Evolutionary conservation across 2,888 invertebrate genomes (phyloP), one percentile per base, ranked within the genome.

Genomic region (Cactoblastis cactorum): DNA sequence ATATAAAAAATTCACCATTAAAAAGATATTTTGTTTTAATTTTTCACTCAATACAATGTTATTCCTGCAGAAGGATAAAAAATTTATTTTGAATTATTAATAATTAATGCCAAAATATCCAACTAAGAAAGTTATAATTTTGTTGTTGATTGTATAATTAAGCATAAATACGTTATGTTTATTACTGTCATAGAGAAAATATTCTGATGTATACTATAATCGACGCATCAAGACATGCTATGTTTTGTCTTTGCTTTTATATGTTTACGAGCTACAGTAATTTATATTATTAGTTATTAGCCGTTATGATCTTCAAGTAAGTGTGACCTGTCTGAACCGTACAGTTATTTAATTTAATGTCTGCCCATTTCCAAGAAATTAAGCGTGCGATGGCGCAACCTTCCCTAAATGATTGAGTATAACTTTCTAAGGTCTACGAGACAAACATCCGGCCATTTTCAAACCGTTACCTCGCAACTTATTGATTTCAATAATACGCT

Each of bases 401-500:
- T 37, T 17, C 34, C 35, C 28, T 37, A 49, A 43, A 43, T 43
- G 43, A 43, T 43, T 43, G 43, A 43, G 63, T 67, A 65, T 71
- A 74, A 78, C 84, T 84, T 84, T 84, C 85, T 83, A 83, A 75
- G 78, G 69, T 75, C 71, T 69, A 66, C 65, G 65, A 72, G 67
- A 74, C 73, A 80, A 83, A 83, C 83, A 83, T 86, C 85, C 83
- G 85, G 81, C 67, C 70, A 62, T 63, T 68, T 71, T 24, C 43
- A 3, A 67, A 69, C 69, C 63, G 70, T 71, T 73, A 71, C 65
- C 17, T 28, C 28, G 43, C 28, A 28, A 28, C 43, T 43, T 15
- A 43, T 59, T 57, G 59, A 59, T 57, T 58, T 52, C 53, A 54
- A 56, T 56, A 55, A 54, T 56, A 59, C 58, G 57, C 28, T 28